Evolutionary conservation across 2,113 vertebrate species (phyloP).

Genomic region (Ceratotherium simum): DNA sequence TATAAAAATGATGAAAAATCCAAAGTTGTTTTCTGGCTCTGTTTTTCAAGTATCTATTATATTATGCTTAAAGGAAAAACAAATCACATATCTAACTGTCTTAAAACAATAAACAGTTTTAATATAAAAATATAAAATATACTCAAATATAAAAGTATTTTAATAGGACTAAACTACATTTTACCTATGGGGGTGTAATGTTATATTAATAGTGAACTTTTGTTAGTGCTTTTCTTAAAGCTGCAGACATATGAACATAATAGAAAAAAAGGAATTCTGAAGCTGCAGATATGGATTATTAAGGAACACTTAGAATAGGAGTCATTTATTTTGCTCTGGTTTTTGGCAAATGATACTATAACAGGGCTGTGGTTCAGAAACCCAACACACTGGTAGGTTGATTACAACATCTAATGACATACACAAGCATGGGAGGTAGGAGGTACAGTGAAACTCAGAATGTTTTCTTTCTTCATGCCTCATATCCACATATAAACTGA

Average conservation of each 20-base stretch:
- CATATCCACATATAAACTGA: background rate
- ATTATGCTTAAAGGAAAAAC: background rate
- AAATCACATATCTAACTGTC: background rate
- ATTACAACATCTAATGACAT: background rate
- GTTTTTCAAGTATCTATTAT: conserved; percentile 55
- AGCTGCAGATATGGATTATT: background rate
- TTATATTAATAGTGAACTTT: background rate
- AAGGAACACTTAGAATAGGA: background rate
- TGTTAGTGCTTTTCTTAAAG: conserved; percentile 29
- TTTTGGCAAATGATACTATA: background rate
- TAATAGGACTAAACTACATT: conserved; percentile 25
- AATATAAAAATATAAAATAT: background rate
- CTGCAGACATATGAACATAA: background rate
- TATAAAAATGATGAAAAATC: conserved; percentile 68
- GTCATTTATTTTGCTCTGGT: background rate
- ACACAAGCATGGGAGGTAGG: background rate
- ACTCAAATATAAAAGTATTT: conserved; percentile 44
- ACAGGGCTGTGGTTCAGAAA: background rate
- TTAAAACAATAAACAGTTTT: conserved; percentile 35
- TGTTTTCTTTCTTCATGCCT: background rate
- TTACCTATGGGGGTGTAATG: background rate
- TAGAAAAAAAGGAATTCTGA: background rate
- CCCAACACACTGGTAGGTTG: background rate
- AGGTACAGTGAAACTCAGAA: background rate
- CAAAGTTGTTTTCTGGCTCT: conserved; percentile 54